phyloP scores from a whole-genome alignment of 2,888 invertebrate genomes.

The Epirrita christyi region DNA sequence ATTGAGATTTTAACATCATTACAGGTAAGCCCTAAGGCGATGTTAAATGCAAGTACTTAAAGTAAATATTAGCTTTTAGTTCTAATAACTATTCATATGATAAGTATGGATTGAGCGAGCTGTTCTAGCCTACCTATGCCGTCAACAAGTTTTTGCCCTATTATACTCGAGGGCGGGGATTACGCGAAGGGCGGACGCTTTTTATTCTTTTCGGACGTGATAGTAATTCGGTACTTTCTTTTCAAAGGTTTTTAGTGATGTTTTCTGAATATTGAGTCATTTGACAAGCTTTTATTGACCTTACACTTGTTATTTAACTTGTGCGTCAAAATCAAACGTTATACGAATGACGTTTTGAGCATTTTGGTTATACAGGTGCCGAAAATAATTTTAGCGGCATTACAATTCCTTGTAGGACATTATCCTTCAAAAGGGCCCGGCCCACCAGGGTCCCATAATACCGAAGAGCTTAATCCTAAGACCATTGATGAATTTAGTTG shows the following conservation, averaged over 20 bases:
- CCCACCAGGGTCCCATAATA: conserved; percentile 44
- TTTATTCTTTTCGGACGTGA: conserved; percentile 29
- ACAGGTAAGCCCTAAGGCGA: too few species aligned
- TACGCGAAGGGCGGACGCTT: conserved; percentile 33
- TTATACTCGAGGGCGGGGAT: conserved; percentile 50
- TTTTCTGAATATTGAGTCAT: conserved; percentile 3
- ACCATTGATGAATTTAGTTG: conserved; percentile 48
- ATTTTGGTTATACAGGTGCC: too few species aligned
- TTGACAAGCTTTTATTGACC: neutral
- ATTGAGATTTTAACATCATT: too few species aligned
- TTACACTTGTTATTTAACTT: too few species aligned
- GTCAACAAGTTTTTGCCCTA: conserved; percentile 50
- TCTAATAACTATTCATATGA: too few species aligned
- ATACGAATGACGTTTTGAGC: too few species aligned
- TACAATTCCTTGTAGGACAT: too few species aligned
- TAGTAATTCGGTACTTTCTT: conserved; percentile 18
- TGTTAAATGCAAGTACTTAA: too few species aligned
- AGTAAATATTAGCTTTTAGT: too few species aligned
- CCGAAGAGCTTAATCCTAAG: conserved; percentile 46
- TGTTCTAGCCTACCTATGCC: conserved; percentile 11
- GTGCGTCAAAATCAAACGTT: neutral
- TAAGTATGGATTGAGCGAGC: conserved; percentile 8
- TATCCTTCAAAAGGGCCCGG: conserved; percentile 13
- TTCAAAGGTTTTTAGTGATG: neutral
- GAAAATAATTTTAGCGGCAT: too few species aligned